phyloP scores from a whole-genome alignment of 2,888 invertebrate genomes.

The Luperina nickerlii region DNA sequence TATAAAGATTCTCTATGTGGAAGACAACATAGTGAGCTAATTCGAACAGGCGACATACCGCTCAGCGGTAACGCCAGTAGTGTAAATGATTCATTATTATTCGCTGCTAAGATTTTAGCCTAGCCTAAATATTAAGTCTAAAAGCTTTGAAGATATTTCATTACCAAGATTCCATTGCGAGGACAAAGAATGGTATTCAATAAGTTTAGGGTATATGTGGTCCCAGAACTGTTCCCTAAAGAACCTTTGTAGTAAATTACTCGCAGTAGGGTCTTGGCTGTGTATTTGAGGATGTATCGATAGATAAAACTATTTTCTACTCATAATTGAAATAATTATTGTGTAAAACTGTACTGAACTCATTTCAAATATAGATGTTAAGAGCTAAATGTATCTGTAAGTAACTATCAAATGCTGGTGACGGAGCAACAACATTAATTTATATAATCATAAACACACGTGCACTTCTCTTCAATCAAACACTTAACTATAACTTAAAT shows the following conservation, averaged over 20 bases:
- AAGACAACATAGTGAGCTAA: slow-evolving; percentile 89
- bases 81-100: slow-evolving; percentile 74
- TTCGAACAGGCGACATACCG: slow-evolving; percentile 72
- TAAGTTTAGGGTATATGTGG: slow-evolving; percentile 22
- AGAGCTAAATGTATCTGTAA: slow-evolving; percentile 75
- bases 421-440: slow-evolving; percentile 79
- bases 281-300: slow-evolving; percentile 61
- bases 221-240: slow-evolving; percentile 54
- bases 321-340: slow-evolving; percentile 68
- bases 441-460: slow-evolving; percentile 72
- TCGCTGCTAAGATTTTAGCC: slow-evolving; percentile 73
- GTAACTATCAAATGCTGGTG: slow-evolving; percentile 83
- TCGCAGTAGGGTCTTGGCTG: slow-evolving; percentile 56
- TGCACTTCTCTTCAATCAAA: slow-evolving; percentile 75
- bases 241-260: slow-evolving; percentile 56
- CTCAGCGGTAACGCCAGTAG: slow-evolving; percentile 77
- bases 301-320: slow-evolving; percentile 69
- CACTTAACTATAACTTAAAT: slow-evolving; percentile 66
- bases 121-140: slow-evolving; percentile 70
- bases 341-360: slow-evolving; percentile 77
- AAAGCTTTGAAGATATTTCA: slow-evolving; percentile 65
- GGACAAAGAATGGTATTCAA: slow-evolving; percentile 26
- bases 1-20: slow-evolving; percentile 84
- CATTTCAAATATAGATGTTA: slow-evolving; percentile 72
- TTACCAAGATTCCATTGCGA: slow-evolving; percentile 58